Conservation (phyloP, 2,888 invertebrate genomes). For the Syrphus vitripennis region DNA sequence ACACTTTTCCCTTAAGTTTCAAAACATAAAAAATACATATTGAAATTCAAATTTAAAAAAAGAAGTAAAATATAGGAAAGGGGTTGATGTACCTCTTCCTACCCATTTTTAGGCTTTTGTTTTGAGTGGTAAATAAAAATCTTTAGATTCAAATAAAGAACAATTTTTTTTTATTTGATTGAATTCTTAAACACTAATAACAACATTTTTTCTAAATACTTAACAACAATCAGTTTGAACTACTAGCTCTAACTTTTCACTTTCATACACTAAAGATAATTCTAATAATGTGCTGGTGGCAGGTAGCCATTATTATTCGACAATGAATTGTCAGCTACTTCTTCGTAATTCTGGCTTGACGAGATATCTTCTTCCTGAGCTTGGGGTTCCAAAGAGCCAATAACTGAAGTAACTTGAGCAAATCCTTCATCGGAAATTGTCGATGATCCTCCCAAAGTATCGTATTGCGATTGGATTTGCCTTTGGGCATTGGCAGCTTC, state of each 20-base stretch:
- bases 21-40: too few species aligned
- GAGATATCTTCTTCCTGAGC: conserved; percentile 74
- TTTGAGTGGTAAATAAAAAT: too few species aligned
- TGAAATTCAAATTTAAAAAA: too few species aligned
- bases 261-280: conserved; percentile 75
- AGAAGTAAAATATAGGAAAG: too few species aligned
- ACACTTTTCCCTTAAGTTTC: too few species aligned
- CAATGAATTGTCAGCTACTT: conserved; percentile 25
- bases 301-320: conserved; percentile 52
- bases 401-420: conserved; percentile 79
- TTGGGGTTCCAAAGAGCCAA: conserved; percentile 78
- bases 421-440: conserved; percentile 79
- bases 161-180: background rate
- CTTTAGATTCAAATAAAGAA: background rate
- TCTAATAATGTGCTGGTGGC: conserved; percentile 69
- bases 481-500: conserved; percentile 80
- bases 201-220: conserved; percentile 31
- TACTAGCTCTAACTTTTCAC: conserved; percentile 73
- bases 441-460: conserved; percentile 78
- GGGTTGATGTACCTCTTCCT: too few species aligned
- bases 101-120: too few species aligned
- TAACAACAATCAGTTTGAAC: conserved; percentile 64
- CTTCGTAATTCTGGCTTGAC: conserved; percentile 55
- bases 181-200: conserved; percentile 29
- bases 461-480: conserved; percentile 80